Evolutionary conservation across 1,140 invertebrate genomes (phyloP).

Genomic region (Temnothorax curvispinosus): DNA sequence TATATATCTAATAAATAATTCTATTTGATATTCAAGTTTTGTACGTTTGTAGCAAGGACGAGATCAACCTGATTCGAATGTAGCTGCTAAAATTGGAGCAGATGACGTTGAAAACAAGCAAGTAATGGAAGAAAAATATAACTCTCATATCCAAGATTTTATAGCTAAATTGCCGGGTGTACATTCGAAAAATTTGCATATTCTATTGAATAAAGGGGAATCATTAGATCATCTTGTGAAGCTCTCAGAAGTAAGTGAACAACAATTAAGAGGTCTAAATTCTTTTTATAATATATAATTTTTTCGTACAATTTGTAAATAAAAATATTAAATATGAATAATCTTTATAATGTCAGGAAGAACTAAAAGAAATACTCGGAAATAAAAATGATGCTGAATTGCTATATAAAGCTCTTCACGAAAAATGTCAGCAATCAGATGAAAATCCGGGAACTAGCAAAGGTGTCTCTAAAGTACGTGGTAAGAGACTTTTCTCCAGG

Average conservation of each 20-base stretch:
- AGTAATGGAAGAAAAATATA: constrained; percentile 89
- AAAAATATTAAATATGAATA: constrained; percentile 37
- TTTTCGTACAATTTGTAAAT: constrained; percentile 5
- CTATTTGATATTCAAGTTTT: constrained; percentile 21
- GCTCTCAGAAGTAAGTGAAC: constrained; percentile 85
- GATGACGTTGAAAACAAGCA: constrained; percentile 88
- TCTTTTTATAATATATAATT: constrained; percentile 35
- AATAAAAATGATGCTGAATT: constrained; percentile 88
- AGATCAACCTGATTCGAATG: constrained; percentile 90
- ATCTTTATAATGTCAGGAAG: constrained; percentile 84
- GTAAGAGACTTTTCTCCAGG: constrained; percentile 79
- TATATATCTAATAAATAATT: background rate
- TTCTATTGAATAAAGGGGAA: constrained; percentile 92
- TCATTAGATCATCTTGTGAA: constrained; percentile 90
- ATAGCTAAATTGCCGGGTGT: constrained; percentile 96
- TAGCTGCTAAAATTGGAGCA: constrained; percentile 89
- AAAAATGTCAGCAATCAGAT: constrained; percentile 86
- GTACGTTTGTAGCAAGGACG: constrained; percentile 88
- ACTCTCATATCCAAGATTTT: constrained; percentile 93
- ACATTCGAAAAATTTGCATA: constrained; percentile 93
- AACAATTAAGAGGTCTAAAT: background rate
- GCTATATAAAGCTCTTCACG: constrained; percentile 88
- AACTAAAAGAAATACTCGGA: constrained; percentile 89
- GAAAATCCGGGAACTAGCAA: constrained; percentile 60
- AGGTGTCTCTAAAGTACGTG: constrained; percentile 75